These are phyloP conservation scores for Lasioglossum villosulum DNA, from an alignment of 2,888 invertebrate genomes.

Conservation along the genomic window DNA sequence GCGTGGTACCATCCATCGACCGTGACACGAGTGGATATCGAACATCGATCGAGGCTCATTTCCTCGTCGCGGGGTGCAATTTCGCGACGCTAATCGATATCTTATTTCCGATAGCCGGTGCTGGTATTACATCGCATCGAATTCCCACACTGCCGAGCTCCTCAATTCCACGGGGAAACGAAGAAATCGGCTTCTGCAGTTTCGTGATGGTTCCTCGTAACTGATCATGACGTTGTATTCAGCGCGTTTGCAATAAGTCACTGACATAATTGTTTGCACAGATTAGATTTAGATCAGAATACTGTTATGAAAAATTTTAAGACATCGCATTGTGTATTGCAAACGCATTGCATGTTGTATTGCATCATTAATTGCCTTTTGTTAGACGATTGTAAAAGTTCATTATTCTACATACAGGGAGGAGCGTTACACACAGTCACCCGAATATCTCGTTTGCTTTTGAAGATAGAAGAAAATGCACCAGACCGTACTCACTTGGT, in stretches of 20 bases:
- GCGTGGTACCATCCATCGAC: conserved; percentile 1
- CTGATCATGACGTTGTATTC: conserved; percentile 22
- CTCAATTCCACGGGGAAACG: conserved; percentile 29
- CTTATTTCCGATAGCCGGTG: conserved; percentile 37
- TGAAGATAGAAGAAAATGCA: too few relatives aligned
- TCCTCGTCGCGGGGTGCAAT: conserved; percentile 19
- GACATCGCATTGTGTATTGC: background rate
- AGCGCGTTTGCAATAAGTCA: background rate
- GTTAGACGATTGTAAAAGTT: background rate
- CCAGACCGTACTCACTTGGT: too few relatives aligned
- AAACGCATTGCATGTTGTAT: background rate
- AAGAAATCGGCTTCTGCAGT: conserved; percentile 27
- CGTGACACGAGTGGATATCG: conserved; percentile 29
- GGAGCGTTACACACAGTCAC: too few relatives aligned
- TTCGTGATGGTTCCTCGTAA: conserved; percentile 40
- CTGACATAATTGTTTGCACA: background rate
- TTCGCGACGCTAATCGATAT: conserved; percentile 51
- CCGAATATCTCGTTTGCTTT: too few relatives aligned
- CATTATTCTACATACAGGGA: background rate
- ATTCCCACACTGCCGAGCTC: conserved; percentile 28
- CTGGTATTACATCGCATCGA: background rate
- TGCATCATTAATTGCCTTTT: too few relatives aligned
- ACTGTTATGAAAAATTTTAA: background rate
- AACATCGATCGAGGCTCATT: conserved; percentile 36
- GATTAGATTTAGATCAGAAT: background rate